phyloP scores from a whole-genome alignment of 1,140 invertebrate genomes.

The Leptinotarsa undecemlineata region DNA sequence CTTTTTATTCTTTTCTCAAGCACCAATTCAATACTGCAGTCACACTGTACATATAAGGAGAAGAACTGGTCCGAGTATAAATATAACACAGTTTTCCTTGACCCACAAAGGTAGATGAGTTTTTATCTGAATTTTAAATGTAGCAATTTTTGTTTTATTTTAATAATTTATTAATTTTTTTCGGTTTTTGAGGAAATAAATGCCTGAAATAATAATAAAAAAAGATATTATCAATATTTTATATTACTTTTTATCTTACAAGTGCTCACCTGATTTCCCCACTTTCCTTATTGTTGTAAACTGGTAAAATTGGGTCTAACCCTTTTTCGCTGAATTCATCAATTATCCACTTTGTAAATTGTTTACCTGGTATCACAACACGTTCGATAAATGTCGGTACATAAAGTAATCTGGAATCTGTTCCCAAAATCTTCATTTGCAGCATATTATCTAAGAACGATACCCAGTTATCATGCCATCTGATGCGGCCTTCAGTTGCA shows the following conservation, averaged over 20 bases:
- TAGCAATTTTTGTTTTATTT: no score
- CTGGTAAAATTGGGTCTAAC: conserved; percentile 19
- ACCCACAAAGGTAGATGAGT: no score
- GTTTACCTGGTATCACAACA: conserved; percentile 75
- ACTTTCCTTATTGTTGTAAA: conserved; percentile 12
- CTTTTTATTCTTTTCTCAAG: no score
- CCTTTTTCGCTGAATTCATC: conserved; percentile 10
- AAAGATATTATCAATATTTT: neutral
- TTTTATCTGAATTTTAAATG: no score
- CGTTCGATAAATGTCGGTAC: conserved; percentile 85
- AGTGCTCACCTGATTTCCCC: conserved; percentile 28
- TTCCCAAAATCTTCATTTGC: conserved; percentile 79
- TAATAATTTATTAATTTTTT: no score
- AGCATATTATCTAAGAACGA: conserved; percentile 92
- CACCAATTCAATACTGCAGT: no score
- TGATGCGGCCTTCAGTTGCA: conserved; percentile 58
- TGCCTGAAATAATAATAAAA: neutral
- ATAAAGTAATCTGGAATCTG: conserved; percentile 73
- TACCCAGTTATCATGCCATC: conserved; percentile 84
- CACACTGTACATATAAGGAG: no score
- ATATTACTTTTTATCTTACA: neutral
- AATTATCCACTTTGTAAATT: conserved; percentile 61
- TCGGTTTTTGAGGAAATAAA: no score
- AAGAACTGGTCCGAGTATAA: no score
- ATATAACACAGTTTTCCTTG: no score